These are phyloP conservation scores for Brachyalestes nurse DNA, from an alignment of 2,797 vertebrate genomes.

Conservation along the genomic window DNA sequence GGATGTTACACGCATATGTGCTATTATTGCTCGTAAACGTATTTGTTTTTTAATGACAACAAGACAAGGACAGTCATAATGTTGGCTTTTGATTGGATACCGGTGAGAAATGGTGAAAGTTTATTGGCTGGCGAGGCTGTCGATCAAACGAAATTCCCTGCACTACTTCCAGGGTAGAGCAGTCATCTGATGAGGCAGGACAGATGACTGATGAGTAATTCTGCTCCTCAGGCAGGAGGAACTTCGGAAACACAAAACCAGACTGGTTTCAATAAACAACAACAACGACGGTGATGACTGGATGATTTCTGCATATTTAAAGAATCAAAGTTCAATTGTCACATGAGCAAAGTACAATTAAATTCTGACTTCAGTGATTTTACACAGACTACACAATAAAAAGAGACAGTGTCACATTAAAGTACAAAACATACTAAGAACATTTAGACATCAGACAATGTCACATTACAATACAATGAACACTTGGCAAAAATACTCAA, in stretches of 20 bases:
- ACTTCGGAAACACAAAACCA: not conserved
- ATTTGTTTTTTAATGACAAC: not conserved
- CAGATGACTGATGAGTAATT: not conserved
- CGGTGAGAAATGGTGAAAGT: not conserved
- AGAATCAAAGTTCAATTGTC: no score
- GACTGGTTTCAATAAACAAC: not conserved
- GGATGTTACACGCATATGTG: not conserved
- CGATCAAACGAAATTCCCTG: slow-evolving; percentile 25
- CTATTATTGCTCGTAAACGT: not conserved
- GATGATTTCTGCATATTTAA: no score
- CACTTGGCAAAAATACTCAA: no score
- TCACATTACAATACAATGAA: no score
- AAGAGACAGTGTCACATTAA: no score
- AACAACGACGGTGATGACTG: not conserved
- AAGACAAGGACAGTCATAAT: not conserved
- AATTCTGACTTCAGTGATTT: no score
- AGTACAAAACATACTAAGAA: no score
- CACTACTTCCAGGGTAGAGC: slow-evolving; percentile 42
- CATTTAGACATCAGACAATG: no score
- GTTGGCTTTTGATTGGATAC: slow-evolving; percentile 27
- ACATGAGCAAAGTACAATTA: no score
- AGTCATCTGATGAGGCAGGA: not conserved
- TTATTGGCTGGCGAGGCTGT: slow-evolving; percentile 5
- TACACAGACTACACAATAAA: no score
- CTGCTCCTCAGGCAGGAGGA: not conserved